phyloP scores from a whole-genome alignment of 1,140 invertebrate species.

The Drosophila melanica region DNA sequence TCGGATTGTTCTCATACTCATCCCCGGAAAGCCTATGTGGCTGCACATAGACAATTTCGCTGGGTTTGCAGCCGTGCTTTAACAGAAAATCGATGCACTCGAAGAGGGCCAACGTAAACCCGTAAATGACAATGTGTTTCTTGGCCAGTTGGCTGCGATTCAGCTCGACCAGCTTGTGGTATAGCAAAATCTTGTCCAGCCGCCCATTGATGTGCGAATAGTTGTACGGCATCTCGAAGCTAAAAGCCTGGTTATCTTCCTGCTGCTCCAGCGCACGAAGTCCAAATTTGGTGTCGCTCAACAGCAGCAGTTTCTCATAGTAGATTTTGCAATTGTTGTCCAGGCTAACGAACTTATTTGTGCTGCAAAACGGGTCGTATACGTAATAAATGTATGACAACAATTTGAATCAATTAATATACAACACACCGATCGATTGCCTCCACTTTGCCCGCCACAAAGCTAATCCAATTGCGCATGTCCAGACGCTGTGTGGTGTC shows the following conservation, averaged over 20 bases:
- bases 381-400: background rate
- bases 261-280: background rate
- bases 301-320: conserved; percentile 58
- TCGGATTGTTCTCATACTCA: conserved; percentile 37
- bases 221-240: conserved; percentile 30
- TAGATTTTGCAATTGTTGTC: conserved; percentile 40
- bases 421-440: conserved; percentile 46
- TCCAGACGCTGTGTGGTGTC: conserved; percentile 59
- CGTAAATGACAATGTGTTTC: conserved; percentile 44
- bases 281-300: conserved; percentile 41
- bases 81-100: conserved; percentile 64
- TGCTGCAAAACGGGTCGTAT: conserved; percentile 13
- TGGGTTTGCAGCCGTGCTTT: conserved; percentile 21
- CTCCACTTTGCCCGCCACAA: conserved; percentile 41
- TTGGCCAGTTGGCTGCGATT: background rate
- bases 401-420: too few relatives aligned
- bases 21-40: background rate
- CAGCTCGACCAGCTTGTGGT: conserved; percentile 52
- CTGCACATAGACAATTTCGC: conserved; percentile 44
- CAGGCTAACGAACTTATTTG: conserved; percentile 21
- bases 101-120: conserved; percentile 35
- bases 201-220: conserved; percentile 48
- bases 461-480: conserved; percentile 59
- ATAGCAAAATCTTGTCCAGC: conserved; percentile 62
- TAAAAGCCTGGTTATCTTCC: too few relatives aligned